These are phyloP conservation scores for Andrena bucephala DNA, from an alignment of 2,888 invertebrate genomes.

Conservation along the genomic window DNA sequence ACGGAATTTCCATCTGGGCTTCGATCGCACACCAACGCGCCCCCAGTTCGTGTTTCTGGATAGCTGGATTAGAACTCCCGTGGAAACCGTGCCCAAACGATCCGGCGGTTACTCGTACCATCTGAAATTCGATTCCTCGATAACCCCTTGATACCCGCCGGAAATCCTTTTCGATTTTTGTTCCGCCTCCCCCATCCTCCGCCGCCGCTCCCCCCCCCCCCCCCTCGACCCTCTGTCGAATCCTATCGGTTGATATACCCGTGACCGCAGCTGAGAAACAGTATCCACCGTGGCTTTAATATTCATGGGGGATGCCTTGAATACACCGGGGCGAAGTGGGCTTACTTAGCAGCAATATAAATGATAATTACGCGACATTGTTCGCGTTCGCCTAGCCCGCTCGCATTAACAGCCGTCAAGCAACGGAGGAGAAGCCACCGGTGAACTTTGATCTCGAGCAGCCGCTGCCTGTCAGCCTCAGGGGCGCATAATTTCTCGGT, in stretches of 20 bases:
- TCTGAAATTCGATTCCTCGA: slow-evolving; percentile 25
- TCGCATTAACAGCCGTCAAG: slow-evolving; percentile 70
- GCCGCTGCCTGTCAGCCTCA: slow-evolving; percentile 36
- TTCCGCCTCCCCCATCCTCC: background rate
- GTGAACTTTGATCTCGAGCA: slow-evolving; percentile 57
- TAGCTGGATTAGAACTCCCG: slow-evolving; percentile 24
- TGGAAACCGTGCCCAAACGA: slow-evolving; percentile 42
- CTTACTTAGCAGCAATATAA: slow-evolving; percentile 73
- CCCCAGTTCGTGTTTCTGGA: background rate
- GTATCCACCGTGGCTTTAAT: background rate
- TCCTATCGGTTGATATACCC: background rate
- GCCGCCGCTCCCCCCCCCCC: no score
- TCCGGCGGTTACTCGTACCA: slow-evolving; percentile 10
- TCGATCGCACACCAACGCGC: background rate
- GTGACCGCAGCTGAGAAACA: background rate
- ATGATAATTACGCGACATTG: slow-evolving; percentile 78
- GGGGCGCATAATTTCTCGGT: slow-evolving; percentile 48
- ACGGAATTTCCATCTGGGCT: slow-evolving; percentile 22
- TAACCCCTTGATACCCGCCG: slow-evolving; percentile 24
- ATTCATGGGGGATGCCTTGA: slow-evolving; percentile 35
- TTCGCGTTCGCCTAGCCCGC: slow-evolving; percentile 45
- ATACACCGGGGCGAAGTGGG: slow-evolving; percentile 73
- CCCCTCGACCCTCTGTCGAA: background rate
- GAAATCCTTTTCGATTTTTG: slow-evolving; percentile 18
- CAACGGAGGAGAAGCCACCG: slow-evolving; percentile 56